Percentiles rank a stretch among this genome's conserved stretches.
Conservation (phyloP, 2,113 vertebrate genomes). For the Lonchura striata region DNA sequence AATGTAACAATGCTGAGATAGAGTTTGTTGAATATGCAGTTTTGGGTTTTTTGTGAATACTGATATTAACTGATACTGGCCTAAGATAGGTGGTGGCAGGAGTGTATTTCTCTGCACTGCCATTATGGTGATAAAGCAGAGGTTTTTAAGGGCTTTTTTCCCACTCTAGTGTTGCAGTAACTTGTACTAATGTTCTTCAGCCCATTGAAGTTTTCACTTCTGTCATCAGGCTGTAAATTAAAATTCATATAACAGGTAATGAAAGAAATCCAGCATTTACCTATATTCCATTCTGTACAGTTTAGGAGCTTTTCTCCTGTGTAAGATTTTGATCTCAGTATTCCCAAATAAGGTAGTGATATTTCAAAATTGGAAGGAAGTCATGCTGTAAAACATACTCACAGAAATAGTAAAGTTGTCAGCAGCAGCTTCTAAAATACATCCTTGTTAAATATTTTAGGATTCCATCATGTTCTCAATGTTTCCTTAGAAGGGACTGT, state of each 20-base stretch:
- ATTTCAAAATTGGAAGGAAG: slow-evolving; percentile 42
- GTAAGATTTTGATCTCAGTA: slow-evolving; percentile 7
- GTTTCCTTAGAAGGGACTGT: slow-evolving; percentile 48
- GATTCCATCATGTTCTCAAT: slow-evolving; percentile 41
- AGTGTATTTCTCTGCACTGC: not conserved
- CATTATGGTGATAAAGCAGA: not conserved
- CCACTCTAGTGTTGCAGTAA: not conserved
- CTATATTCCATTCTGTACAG: not conserved
- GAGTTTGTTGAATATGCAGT: not conserved
- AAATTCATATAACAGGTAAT: not conserved
- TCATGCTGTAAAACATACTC: slow-evolving; percentile 51
- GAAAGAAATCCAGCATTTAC: not conserved
- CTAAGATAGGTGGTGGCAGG: not conserved
- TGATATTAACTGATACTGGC: not conserved
- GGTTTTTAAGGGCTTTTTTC: not conserved
- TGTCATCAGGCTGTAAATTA: slow-evolving; percentile 7
- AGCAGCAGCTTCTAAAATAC: slow-evolving; percentile 53
- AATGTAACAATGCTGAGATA: not conserved
- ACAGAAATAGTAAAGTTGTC: slow-evolving; percentile 61
- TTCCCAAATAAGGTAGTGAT: slow-evolving; percentile 56
- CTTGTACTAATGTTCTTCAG: not conserved
- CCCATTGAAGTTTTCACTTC: not conserved
- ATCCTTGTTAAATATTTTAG: slow-evolving; percentile 52
- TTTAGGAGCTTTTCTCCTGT: slow-evolving; percentile 12
- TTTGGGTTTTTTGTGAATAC: accelerated